Percentiles rank a stretch among this genome's conserved stretches.
phyloP scores from a whole-genome alignment of 2,113 vertebrate species.

The Brachirus orientalis region DNA sequence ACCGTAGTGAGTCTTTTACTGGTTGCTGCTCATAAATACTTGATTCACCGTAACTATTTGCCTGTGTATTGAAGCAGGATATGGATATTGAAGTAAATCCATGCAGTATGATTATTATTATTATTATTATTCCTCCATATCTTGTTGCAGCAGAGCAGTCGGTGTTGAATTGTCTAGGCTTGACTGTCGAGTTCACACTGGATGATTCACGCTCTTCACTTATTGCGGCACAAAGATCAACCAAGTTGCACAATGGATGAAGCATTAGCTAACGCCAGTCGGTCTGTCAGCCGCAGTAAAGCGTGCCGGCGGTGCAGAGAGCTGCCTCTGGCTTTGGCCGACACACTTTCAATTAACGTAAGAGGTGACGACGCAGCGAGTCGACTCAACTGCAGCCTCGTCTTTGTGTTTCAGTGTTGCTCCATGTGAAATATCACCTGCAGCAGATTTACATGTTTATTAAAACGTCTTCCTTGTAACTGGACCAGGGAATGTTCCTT shows the following conservation, averaged over 20 bases:
- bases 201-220: too few species aligned
- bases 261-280: constrained; percentile 57
- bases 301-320: not conserved
- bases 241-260: constrained; percentile 44
- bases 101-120: too few species aligned
- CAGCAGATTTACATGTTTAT: constrained; percentile 5
- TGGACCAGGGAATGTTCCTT: constrained; percentile 1
- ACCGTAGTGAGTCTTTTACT: too few species aligned
- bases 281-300: constrained; percentile 69
- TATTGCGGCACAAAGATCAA: too few species aligned
- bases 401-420: not conserved
- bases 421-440: not conserved
- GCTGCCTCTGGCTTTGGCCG: constrained; percentile 14
- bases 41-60: too few species aligned
- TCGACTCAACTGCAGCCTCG: constrained; percentile 3
- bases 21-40: too few species aligned
- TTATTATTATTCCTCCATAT: too few species aligned
- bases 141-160: too few species aligned
- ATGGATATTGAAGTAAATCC: too few species aligned
- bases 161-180: too few species aligned
- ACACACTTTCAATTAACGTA: constrained; percentile 59
- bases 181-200: too few species aligned
- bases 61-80: too few species aligned
- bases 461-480: not conserved
- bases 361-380: constrained; percentile 35